Evolutionary conservation across 2,797 vertebrate genomes (phyloP).

Genomic region (Xyrichtys novacula): DNA sequence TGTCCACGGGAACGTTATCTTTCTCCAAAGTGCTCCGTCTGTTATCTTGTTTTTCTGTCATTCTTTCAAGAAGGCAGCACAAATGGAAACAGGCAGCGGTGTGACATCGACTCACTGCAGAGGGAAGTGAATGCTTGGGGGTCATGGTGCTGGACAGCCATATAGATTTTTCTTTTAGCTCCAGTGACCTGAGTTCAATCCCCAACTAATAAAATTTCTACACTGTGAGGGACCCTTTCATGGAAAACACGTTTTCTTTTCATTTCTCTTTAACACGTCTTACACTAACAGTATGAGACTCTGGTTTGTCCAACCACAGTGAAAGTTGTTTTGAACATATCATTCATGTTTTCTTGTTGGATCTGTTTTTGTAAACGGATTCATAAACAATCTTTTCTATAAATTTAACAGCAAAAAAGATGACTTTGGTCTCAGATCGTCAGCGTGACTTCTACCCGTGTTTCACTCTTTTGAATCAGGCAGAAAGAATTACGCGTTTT

Average conservation of each 20-base stretch:
- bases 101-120: constrained; percentile 11
- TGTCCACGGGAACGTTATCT: constrained; percentile 10
- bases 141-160: background rate
- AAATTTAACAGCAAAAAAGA: background rate
- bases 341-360: background rate
- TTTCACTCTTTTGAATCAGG: background rate
- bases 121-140: constrained; percentile 15
- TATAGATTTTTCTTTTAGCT: constrained; percentile 49
- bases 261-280: background rate
- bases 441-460: background rate
- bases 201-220: constrained; percentile 19
- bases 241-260: background rate
- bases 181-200: constrained; percentile 27
- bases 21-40: constrained; percentile 5
- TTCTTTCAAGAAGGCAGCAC: background rate
- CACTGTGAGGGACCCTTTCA: constrained; percentile 20
- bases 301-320: background rate
- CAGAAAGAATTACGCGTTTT: background rate
- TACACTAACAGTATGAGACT: background rate
- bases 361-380: background rate
- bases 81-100: constrained; percentile 14
- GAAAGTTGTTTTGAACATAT: background rate
- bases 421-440: background rate
- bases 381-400: background rate
- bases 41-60: constrained; percentile 3